Percentiles rank a stretch among this genome's conserved stretches.
phyloP scores from a whole-genome alignment of 2,797 vertebrate genomes.

The Chiroxiphia lanceolata region DNA sequence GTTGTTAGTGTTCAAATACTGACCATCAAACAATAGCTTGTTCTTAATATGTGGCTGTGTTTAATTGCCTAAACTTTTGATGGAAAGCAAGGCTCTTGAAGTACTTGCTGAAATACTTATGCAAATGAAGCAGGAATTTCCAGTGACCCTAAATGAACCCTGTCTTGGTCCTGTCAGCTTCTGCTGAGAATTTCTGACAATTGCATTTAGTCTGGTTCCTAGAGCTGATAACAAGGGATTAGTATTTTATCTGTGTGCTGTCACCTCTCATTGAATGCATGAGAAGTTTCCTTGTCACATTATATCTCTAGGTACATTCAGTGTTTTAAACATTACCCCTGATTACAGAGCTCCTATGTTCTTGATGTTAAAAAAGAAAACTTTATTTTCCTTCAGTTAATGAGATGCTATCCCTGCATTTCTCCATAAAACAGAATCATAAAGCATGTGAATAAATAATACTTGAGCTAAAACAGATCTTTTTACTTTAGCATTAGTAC shows the following conservation, averaged over 20 bases:
- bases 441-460: conserved; percentile 26
- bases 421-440: conserved; percentile 40
- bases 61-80: background rate
- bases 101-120: background rate
- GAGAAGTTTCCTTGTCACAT: conserved; percentile 23
- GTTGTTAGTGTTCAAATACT: background rate
- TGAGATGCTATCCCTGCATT: conserved; percentile 12
- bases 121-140: conserved; percentile 21
- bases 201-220: background rate
- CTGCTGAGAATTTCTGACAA: conserved; percentile 34
- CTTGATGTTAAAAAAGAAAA: background rate
- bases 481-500: background rate
- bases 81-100: background rate
- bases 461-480: background rate
- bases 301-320: background rate
- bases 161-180: conserved; percentile 3
- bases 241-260: conserved; percentile 47
- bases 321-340: background rate
- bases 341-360: background rate
- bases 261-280: conserved; percentile 36
- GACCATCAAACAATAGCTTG: background rate
- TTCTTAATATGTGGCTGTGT: background rate
- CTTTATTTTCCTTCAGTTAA: conserved; percentile 23
- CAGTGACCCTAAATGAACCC: conserved; percentile 21
- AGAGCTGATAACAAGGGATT: conserved; percentile 34